Evolutionary conservation across 2,113 vertebrate species (phyloP).

Genomic region (Panthera uncia): DNA sequence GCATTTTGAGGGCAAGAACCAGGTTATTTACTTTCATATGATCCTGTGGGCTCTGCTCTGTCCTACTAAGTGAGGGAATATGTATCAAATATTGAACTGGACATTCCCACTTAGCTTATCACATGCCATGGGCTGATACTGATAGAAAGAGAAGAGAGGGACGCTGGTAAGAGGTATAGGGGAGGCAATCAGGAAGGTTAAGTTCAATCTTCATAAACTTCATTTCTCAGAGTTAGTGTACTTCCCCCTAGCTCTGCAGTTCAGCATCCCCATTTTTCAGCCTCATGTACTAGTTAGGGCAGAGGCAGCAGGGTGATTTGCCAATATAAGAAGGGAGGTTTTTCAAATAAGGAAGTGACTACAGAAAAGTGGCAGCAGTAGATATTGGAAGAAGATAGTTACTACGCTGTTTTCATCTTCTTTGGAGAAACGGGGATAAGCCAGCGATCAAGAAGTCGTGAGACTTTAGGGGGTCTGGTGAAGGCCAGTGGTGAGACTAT

Average conservation of each 20-base stretch:
- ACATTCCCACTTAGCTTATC: background rate
- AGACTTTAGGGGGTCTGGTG: background rate
- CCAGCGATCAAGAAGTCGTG: background rate
- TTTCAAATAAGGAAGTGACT: background rate
- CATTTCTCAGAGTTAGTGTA: background rate
- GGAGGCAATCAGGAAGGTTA: background rate
- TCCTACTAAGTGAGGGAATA: background rate
- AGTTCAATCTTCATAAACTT: background rate
- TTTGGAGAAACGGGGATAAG: background rate
- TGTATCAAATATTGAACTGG: background rate
- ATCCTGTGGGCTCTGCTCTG: background rate
- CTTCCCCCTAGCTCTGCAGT: background rate
- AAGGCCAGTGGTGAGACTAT: background rate
- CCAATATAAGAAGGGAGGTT: background rate
- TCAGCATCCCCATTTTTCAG: background rate
- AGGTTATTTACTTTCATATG: background rate
- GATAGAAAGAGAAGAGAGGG: background rate
- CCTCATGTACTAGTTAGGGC: background rate
- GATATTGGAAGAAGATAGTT: background rate
- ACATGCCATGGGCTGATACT: background rate
- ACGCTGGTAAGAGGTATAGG: background rate
- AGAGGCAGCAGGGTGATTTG: background rate
- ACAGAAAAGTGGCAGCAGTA: background rate
- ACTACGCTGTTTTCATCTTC: background rate
- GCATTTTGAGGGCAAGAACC: background rate